Evolutionary conservation across 2,888 invertebrate genomes (phyloP), one percentile per base, ranked within the genome.

Genomic region (Lasioglossum calceatum): DNA sequence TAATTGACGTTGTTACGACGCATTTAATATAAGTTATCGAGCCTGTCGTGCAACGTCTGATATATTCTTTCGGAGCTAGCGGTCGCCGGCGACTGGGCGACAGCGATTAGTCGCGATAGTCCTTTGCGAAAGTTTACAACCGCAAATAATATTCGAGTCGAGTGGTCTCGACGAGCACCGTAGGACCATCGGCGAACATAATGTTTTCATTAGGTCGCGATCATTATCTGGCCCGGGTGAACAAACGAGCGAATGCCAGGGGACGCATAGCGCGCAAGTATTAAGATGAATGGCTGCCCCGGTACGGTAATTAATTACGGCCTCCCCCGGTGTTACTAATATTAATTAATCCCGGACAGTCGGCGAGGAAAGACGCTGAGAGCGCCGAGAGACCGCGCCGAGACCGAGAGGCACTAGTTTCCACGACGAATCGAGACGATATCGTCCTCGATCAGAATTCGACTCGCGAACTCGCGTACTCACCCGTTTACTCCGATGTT

Each of bases 191-290:
- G 83, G 76, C 89, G 82, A 90, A 91, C 87, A 89, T 93, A 92
- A 93, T 92, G 92, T 93, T 93, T 93, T 92, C 92, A 93, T 93
- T 92, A 92, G 90, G 89, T 91, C 87, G 88, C 88, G 92, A 93
- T 93, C 91, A 90, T 93, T 92, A 91, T 93, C 93, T 87, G 89
- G 83, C 82, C 86, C 88, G 82, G 86, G 83, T 85, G 91, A 89
- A 90, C 90, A 90, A 91, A 91, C 91, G 90, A 91, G 91, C 89
- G 86, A 91, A 91, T 91, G 88, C 88, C 85, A 81, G 78, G 80
- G 84, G 88, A 84, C 87, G 89, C 87, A 91, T 90, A 91, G 88
- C 87, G 87, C 85, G 85, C 88, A 80, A 85, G 87, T 86, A 93
- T 91, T 89, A 93, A 93, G 92, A 93, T 91, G 91, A 92, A 93